A percentile compares a stretch with the other conserved stretches of the same genome.
phyloP scores from a whole-genome alignment of 2,888 invertebrate genomes.

The Gastrophysa polygoni region DNA sequence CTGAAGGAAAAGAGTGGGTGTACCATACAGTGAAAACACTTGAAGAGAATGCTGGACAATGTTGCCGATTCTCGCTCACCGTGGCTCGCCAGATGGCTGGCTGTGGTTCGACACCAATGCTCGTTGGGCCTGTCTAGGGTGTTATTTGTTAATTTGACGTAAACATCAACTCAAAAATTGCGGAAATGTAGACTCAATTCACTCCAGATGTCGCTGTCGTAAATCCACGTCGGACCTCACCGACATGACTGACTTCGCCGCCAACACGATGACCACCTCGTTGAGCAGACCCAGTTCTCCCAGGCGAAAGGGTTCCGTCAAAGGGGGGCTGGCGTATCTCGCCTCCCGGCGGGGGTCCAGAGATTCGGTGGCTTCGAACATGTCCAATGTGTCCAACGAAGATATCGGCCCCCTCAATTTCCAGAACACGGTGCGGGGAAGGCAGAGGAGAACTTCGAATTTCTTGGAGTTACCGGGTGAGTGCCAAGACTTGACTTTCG shows the following conservation, averaged over 20 bases:
- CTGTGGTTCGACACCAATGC: too few species aligned
- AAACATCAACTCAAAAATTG: too few species aligned
- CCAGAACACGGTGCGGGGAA: slow-evolving; percentile 75
- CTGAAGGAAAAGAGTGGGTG: too few species aligned
- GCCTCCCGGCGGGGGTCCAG: slow-evolving; percentile 83
- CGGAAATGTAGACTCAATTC: too few species aligned
- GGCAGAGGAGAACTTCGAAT: slow-evolving; percentile 83
- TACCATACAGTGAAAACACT: too few species aligned
- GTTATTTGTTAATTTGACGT: too few species aligned
- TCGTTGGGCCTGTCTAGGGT: too few species aligned
- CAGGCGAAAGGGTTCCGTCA: slow-evolving; percentile 71
- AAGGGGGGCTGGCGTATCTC: slow-evolving; percentile 76
- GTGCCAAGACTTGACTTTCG: too few species aligned
- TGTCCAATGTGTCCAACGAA: slow-evolving; percentile 79
- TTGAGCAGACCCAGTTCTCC: slow-evolving; percentile 69
- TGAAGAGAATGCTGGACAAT: too few species aligned
- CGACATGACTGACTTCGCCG: slow-evolving; percentile 62
- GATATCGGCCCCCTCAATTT: slow-evolving; percentile 83
- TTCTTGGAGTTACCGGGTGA: slow-evolving; percentile 86
- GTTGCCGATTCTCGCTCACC: too few species aligned
- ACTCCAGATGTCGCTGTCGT: slow-evolving; percentile 61
- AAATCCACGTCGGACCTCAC: slow-evolving; percentile 82
- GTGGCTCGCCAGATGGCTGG: too few species aligned
- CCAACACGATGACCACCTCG: slow-evolving; percentile 67
- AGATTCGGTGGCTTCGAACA: slow-evolving; percentile 64